Evolutionary conservation across 2,888 invertebrate species (phyloP).

Genomic region (Coelopa pilipes): DNA sequence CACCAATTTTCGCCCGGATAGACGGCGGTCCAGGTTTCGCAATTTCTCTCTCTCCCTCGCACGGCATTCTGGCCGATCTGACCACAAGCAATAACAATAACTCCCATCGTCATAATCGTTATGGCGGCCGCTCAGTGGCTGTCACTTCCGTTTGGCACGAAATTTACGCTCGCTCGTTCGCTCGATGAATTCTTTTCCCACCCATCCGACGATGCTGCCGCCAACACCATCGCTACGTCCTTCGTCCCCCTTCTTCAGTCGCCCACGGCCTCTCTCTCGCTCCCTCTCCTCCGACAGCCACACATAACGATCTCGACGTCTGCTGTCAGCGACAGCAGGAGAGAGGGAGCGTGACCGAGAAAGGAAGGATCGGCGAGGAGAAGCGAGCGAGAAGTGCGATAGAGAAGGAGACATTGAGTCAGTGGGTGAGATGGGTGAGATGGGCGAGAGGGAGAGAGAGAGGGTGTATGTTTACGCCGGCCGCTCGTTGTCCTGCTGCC

Average conservation of each 20-base stretch:
- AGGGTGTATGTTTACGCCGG: background rate
- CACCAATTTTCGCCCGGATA: too few species aligned
- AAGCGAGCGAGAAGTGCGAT: background rate
- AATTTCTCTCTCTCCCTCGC: too few species aligned
- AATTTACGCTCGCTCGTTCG: background rate
- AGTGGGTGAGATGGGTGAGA: background rate
- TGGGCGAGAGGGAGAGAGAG: background rate
- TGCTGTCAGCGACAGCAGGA: background rate
- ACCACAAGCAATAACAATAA: conserved; percentile 17
- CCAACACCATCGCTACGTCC: too few species aligned
- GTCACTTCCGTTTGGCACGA: conserved; percentile 31
- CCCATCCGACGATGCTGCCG: background rate
- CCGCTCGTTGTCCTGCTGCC: conserved; percentile 5
- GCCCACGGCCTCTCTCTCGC: too few species aligned
- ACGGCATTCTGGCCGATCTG: background rate
- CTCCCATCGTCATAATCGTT: conserved; percentile 18
- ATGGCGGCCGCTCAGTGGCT: conserved; percentile 16
- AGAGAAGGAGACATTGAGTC: background rate
- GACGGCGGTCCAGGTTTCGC: too few species aligned
- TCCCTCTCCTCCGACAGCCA: too few species aligned
- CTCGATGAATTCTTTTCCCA: conserved; percentile 15
- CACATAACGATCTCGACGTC: too few species aligned
- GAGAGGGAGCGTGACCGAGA: background rate
- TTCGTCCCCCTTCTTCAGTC: too few species aligned
- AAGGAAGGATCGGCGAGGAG: background rate